Percentiles rank a stretch among this genome's conserved stretches.
Evolutionary conservation across 2,113 vertebrate genomes (phyloP).

Genomic region (Ginglymostoma cirratum): DNA sequence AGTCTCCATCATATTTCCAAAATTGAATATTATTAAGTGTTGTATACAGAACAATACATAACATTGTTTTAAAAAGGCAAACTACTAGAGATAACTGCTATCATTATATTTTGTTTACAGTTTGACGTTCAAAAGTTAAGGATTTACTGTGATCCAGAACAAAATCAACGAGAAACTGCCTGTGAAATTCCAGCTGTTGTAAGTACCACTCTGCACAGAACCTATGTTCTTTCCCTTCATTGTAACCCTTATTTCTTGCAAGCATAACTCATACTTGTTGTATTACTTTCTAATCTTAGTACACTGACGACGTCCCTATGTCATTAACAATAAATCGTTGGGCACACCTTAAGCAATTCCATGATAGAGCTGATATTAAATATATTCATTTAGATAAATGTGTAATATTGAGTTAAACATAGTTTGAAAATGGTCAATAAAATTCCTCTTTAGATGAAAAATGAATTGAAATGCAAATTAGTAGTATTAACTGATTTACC

Average conservation of each 20-base stretch:
- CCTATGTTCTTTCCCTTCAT: not conserved
- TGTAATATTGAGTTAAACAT: not conserved
- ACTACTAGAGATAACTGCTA: conserved; percentile 35
- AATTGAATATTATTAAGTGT: not conserved
- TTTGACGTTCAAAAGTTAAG: conserved; percentile 91
- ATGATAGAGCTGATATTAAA: not conserved
- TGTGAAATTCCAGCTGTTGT: conserved; percentile 94
- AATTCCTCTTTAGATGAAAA: not conserved
- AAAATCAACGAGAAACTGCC: conserved; percentile 83
- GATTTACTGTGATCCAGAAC: conserved; percentile 95
- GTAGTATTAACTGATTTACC: not conserved
- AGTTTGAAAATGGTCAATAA: not conserved
- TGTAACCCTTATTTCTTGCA: not conserved
- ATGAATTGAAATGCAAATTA: not conserved
- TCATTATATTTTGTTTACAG: conserved; percentile 54
- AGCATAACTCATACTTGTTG: not conserved
- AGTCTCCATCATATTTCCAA: not conserved
- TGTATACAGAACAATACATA: not conserved
- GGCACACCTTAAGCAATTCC: not conserved
- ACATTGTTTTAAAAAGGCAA: not conserved
- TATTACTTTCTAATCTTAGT: not conserved
- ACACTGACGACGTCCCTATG: not conserved
- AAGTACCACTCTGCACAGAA: conserved; percentile 53
- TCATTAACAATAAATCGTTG: not conserved
- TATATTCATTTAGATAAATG: not conserved